These are phyloP conservation scores for Cartodere bifasciata DNA, from an alignment of 2,888 invertebrate genomes.

Conservation along the genomic window DNA sequence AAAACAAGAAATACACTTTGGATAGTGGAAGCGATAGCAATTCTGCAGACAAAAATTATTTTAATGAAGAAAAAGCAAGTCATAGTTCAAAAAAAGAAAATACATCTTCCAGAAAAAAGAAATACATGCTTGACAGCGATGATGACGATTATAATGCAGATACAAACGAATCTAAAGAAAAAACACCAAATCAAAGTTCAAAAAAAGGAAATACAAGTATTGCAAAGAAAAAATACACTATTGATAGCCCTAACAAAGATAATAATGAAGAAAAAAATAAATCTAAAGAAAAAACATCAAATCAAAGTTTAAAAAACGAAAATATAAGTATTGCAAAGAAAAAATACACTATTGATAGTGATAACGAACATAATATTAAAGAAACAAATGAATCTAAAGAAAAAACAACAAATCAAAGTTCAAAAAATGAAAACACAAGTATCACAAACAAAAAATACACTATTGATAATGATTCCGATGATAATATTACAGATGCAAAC, in stretches of 20 bases:
- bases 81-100: conserved; percentile 1
- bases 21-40: conserved; percentile 12
- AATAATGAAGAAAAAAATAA: neutral
- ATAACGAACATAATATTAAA: conserved; percentile 10
- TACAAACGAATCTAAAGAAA: neutral
- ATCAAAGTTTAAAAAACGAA: conserved; percentile 1
- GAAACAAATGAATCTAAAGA: neutral
- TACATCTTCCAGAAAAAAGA: conserved; percentile 5
- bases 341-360: conserved; percentile 12
- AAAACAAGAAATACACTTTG: conserved; percentile 6
- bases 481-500: neutral
- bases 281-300: neutral
- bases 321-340: conserved; percentile 4
- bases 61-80: conserved; percentile 4
- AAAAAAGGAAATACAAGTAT: conserved; percentile 1
- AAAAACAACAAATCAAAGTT: conserved; percentile 1
- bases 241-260: conserved; percentile 14
- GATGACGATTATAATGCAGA: conserved; percentile 9
- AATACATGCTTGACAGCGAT: conserved; percentile 13
- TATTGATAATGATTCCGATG: conserved; percentile 14
- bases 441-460: conserved; percentile 10
- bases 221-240: conserved; percentile 8
- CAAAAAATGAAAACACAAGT: too few species aligned
- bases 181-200: conserved; percentile 1
- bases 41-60: conserved; percentile 8